These are phyloP conservation scores for Atherinomorus stipes DNA, from an alignment of 2,113 vertebrate genomes.

Conservation along the genomic window DNA sequence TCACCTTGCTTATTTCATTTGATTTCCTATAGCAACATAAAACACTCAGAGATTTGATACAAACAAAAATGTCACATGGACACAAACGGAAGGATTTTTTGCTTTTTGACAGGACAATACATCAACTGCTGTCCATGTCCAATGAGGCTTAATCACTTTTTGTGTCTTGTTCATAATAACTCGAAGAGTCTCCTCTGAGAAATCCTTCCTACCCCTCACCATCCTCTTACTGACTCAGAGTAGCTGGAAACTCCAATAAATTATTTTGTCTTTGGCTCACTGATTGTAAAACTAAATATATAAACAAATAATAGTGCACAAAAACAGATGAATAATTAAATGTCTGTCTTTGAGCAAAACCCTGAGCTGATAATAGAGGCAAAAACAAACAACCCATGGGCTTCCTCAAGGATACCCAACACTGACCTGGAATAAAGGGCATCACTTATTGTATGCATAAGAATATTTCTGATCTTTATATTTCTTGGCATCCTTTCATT, in stretches of 20 bases:
- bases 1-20: slow-evolving; percentile 47
- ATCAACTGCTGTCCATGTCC: background rate
- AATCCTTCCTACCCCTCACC: background rate
- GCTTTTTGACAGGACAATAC: background rate
- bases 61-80: slow-evolving; percentile 1
- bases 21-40: slow-evolving; percentile 22
- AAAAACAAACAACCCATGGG: slow-evolving; percentile 73
- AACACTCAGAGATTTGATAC: slow-evolving; percentile 14
- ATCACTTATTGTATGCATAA: slow-evolving; percentile 37
- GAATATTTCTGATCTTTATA: slow-evolving; percentile 8
- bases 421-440: slow-evolving; percentile 48
- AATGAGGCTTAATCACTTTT: background rate
- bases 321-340: slow-evolving; percentile 77
- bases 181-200: background rate
- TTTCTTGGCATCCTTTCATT: background rate
- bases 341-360: slow-evolving; percentile 67
- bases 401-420: slow-evolving; percentile 65
- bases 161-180: background rate
- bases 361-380: slow-evolving; percentile 64
- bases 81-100: background rate
- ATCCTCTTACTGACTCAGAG: slow-evolving; percentile 6
- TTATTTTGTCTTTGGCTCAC: slow-evolving; percentile 31
- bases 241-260: slow-evolving; percentile 19
- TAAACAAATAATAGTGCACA: slow-evolving; percentile 48
- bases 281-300: slow-evolving; percentile 34